Base-by-base conservation (phyloP, 1,140 invertebrate genomes). In the Cyclargus thomasi region DNA sequence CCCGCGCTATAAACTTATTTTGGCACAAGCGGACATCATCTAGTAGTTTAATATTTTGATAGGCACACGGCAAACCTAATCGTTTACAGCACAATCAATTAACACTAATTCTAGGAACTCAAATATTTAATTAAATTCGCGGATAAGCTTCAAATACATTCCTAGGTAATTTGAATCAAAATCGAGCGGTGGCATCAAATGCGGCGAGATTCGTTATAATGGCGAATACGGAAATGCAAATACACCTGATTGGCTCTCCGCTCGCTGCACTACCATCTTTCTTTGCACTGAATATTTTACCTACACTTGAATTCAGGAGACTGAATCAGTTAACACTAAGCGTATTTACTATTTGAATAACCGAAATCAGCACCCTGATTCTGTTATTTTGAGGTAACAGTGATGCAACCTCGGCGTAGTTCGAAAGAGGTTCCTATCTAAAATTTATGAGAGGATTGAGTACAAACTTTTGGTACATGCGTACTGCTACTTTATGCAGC, bases 161-260 rank as follows among this genome's bases (percentile, higher is more conserved):
- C 65, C 47, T 57, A 63, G 66, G 70, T 69, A 79, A 76, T 78
- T 81, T 76, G 70, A 78, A 79, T 78, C 72, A 76, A 72, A 74
- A 80, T 80, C 77, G 72, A 69, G 67, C 65, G 70, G 65, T 71
- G 74, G 71, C 74, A 70, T 78, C 70, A 73, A 75, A 74, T 71
- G 74, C 68, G 68, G 65, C 70, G 76, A 64, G 71, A 77, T 74
- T 74, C 77, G 63, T 71, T 72, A 75, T 79, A 81, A 76, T 80
- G 74, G 73, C 71, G 72, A 79, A 77, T 81, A 79, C 78, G 77
- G 74, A 82, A 82, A 81, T 79, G 77, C 76, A 85, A 85, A 85
- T 83, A 83, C 68, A 77, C 73, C 74, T 83, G 80, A 85, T 83
- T 83, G 79, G 76, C 70, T 75, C 73, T 71, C 74, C 71, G 66